Conservation (phyloP, 1,140 invertebrate species). For the Drosophila varians region DNA sequence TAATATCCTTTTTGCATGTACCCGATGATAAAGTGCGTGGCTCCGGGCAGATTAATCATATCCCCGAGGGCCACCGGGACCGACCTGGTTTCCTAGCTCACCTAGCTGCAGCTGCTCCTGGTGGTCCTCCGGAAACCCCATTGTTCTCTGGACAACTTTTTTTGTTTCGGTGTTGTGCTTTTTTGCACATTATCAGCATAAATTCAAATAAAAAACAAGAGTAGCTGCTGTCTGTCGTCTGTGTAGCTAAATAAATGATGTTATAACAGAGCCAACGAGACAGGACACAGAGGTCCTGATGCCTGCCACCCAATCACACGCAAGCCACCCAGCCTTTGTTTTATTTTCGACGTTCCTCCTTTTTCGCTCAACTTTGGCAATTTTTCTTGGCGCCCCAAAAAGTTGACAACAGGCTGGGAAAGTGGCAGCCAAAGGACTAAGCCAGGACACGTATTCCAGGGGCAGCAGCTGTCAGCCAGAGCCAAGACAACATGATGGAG, state of each 20-base stretch:
- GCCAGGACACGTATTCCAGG: conserved; percentile 71
- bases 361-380: conserved; percentile 57
- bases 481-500: conserved; percentile 67
- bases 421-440: conserved; percentile 44
- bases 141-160: conserved; percentile 37
- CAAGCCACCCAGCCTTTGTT: conserved; percentile 4
- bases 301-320: conserved; percentile 46
- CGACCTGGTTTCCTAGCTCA: conserved; percentile 18
- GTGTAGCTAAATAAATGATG: conserved; percentile 78
- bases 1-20: conserved; percentile 62
- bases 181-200: conserved; percentile 76
- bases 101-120: conserved; percentile 29
- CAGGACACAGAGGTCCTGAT: conserved; percentile 58
- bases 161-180: conserved; percentile 8
- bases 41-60: conserved; percentile 75
- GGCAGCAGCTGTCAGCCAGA: conserved; percentile 57
- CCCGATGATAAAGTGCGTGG: conserved; percentile 72
- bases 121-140: conserved; percentile 22
- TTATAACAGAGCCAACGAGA: conserved; percentile 71
- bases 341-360: conserved; percentile 3
- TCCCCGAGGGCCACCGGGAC: conserved; percentile 14
- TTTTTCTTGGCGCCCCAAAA: conserved; percentile 63
- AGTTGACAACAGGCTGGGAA: conserved; percentile 62
- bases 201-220: conserved; percentile 76
- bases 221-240: conserved; percentile 52